Conservation (phyloP, 2,113 vertebrate genomes). For the Manacus vitellinus region DNA sequence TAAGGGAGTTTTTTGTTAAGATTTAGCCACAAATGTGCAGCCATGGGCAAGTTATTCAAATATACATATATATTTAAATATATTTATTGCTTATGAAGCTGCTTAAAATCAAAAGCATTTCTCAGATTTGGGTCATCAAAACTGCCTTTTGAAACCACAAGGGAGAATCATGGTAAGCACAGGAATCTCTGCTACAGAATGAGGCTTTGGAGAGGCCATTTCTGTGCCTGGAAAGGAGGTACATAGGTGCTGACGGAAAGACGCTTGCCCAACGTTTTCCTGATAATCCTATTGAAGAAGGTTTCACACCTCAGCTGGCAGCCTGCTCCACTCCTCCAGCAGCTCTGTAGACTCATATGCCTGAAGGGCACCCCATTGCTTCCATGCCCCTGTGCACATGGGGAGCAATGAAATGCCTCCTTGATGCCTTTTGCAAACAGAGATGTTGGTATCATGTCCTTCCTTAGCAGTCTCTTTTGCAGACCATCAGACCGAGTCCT, state of each 20-base stretch:
- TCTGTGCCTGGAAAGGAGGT: neutral
- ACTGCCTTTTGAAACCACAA: neutral
- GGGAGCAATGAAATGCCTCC: neutral
- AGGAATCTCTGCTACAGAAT: neutral
- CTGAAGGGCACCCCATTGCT: neutral
- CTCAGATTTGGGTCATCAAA: neutral
- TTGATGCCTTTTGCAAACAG: fast-evolving
- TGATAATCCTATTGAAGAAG: neutral
- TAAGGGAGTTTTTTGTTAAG: neutral
- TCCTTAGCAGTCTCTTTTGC: neutral
- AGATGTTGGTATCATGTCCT: fast-evolving
- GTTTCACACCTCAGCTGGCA: neutral
- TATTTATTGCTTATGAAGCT: neutral
- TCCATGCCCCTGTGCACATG: fast-evolving
- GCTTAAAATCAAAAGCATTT: neutral
- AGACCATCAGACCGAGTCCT: neutral
- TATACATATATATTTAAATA: neutral
- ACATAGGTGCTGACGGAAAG: neutral
- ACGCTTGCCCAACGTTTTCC: neutral
- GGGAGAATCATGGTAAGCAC: fast-evolving
- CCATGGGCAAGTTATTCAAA: neutral
- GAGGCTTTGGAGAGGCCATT: neutral
- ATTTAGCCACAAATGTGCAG: neutral
- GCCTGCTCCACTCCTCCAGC: neutral
- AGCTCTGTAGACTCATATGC: fast-evolving